Evolutionary conservation across 2,888 invertebrate species (phyloP).

Genomic region (Ectobius pallidus): DNA sequence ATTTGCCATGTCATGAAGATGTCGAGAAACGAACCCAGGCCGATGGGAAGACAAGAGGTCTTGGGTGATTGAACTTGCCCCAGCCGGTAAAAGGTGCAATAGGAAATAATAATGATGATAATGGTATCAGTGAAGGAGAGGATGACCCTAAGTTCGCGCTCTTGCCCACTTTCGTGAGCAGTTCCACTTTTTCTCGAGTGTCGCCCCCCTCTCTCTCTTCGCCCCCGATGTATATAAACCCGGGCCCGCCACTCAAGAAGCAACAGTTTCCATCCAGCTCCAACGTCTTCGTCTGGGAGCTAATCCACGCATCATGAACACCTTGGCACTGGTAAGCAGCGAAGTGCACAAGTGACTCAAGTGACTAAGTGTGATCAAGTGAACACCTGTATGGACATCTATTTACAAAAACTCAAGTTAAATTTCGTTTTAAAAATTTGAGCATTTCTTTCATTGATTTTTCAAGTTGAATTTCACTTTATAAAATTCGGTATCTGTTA

Average conservation of each 20-base stretch:
- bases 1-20: no score
- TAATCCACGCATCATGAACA: conserved; percentile 42
- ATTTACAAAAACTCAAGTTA: neutral
- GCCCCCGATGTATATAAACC: conserved; percentile 29
- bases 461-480: neutral
- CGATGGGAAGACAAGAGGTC: no score
- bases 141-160: no score
- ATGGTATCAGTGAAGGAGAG: no score
- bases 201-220: conserved; percentile 26
- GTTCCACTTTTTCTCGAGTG: conserved; percentile 42
- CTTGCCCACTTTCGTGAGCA: no score
- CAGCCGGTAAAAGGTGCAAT: no score
- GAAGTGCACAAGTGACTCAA: neutral
- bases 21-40: no score
- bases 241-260: conserved; percentile 19
- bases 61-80: no score
- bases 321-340: conserved; percentile 44
- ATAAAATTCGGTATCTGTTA: neutral
- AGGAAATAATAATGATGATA: no score
- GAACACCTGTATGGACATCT: neutral
- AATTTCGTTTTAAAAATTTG: neutral
- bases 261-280: conserved; percentile 41
- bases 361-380: neutral
- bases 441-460: conserved; percentile 8
- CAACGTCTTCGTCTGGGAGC: conserved; percentile 33